Evolutionary conservation across 1,140 invertebrate genomes (phyloP).

Genomic region (Hyles vespertilio): DNA sequence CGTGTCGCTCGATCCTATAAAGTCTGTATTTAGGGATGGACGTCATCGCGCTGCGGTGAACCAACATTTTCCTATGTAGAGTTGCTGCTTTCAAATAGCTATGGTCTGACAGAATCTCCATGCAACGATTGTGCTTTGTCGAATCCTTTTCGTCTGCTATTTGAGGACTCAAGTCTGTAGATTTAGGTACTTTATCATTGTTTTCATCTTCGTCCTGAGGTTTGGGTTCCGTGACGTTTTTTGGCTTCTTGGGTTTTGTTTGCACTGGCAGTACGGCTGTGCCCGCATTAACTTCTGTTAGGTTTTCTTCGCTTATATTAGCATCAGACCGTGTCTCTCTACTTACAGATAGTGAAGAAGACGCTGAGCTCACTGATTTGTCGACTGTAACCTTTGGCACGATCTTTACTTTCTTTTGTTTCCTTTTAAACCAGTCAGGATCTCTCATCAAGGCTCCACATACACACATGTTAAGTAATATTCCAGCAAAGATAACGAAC

Average conservation of each 20-base stretch:
- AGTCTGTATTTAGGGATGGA: constrained; percentile 4
- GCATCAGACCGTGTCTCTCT: neutral
- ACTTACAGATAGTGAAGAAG: neutral
- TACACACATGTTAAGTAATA: constrained; percentile 5
- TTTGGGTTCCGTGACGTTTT: neutral
- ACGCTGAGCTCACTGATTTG: neutral
- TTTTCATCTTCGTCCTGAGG: neutral
- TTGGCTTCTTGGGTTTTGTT: constrained; percentile 1
- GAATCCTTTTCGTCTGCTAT: neutral
- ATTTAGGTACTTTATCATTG: neutral
- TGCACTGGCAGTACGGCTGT: neutral
- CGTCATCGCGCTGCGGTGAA: constrained; percentile 3
- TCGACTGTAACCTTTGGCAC: neutral
- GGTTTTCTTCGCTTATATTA: neutral
- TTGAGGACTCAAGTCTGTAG: neutral
- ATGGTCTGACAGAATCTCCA: neutral
- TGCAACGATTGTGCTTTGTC: neutral
- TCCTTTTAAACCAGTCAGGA: neutral
- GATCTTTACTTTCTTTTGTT: neutral
- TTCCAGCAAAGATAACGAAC: constrained; percentile 1
- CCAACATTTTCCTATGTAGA: neutral
- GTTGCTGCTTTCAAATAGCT: neutral
- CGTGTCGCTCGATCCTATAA: neutral
- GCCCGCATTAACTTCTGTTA: neutral
- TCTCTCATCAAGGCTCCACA: neutral